These are phyloP conservation scores for Trididemnum nubilum DNA, from an alignment of 23 tunicate genomes.

Conservation along the genomic window DNA sequence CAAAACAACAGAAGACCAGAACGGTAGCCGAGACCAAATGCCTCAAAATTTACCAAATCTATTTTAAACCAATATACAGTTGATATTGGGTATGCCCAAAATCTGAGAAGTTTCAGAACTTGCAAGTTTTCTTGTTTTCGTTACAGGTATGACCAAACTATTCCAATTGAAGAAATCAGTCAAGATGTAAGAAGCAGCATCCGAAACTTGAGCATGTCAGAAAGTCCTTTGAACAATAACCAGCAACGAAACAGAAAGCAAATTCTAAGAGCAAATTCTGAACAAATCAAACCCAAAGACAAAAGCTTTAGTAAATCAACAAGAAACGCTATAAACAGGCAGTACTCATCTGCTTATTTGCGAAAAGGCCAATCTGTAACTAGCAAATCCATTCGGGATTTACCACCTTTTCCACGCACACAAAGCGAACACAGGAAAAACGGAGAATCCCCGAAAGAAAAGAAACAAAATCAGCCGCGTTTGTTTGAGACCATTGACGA, in stretches of 20 bases:
- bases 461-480: background rate
- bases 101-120: too few relatives aligned
- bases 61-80: too few relatives aligned
- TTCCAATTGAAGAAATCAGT: conserved; percentile 80
- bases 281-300: background rate
- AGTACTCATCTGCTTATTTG: conserved; percentile 20
- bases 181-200: conserved; percentile 70
- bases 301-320: background rate
- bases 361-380: background rate
- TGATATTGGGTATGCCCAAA: too few relatives aligned
- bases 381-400: background rate
- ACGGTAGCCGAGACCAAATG: too few relatives aligned
- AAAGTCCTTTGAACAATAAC: background rate
- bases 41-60: too few relatives aligned
- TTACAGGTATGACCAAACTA: conserved; percentile 82
- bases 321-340: conserved; percentile 2
- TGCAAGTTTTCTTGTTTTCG: background rate
- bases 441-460: background rate
- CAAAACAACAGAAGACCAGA: too few relatives aligned
- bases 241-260: conserved; percentile 39
- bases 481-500: background rate
- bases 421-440: background rate
- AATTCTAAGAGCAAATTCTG: conserved; percentile 45
- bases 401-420: conserved; percentile 49
- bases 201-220: conserved; percentile 32